Percentiles rank a stretch among this genome's conserved stretches.
Conservation (phyloP, 2,113 vertebrate genomes). For the Maccullochella peelii region DNA sequence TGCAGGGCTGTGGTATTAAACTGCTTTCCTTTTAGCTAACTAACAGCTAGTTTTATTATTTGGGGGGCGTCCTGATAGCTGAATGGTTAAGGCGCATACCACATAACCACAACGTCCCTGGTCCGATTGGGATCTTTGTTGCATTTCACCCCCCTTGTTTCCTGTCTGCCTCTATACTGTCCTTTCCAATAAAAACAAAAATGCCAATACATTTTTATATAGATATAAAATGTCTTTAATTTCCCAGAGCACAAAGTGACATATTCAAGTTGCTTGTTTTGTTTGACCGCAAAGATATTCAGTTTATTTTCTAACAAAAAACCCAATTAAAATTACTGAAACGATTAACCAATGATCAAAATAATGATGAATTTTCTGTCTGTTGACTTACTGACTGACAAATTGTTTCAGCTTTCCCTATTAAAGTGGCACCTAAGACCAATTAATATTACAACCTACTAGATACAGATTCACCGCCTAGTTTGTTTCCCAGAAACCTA, state of each 20-base stretch:
- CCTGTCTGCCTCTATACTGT: too few species aligned
- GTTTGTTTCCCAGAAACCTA: not conserved
- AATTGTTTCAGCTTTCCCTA: not conserved
- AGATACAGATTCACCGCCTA: not conserved
- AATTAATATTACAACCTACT: not conserved
- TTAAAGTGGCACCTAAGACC: not conserved
- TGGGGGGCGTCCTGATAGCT: too few species aligned
- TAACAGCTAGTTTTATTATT: not conserved
- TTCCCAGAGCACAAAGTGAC: too few species aligned
- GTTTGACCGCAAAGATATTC: not conserved
- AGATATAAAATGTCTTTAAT: too few species aligned
- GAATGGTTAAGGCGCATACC: too few species aligned
- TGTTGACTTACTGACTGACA: not conserved
- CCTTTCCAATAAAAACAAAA: too few species aligned
- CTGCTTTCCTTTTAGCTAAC: not conserved
- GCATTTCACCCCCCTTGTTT: too few species aligned
- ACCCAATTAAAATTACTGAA: not conserved
- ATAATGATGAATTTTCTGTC: not conserved
- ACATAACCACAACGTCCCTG: too few species aligned
- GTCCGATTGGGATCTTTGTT: too few species aligned
- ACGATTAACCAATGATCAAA: not conserved
- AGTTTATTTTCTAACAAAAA: too few species aligned
- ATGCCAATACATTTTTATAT: too few species aligned
- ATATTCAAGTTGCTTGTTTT: too few species aligned
- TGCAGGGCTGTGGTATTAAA: not conserved